Evolutionary conservation across 2,888 invertebrate species (phyloP).

Genomic region (Cheilosia variabilis): DNA sequence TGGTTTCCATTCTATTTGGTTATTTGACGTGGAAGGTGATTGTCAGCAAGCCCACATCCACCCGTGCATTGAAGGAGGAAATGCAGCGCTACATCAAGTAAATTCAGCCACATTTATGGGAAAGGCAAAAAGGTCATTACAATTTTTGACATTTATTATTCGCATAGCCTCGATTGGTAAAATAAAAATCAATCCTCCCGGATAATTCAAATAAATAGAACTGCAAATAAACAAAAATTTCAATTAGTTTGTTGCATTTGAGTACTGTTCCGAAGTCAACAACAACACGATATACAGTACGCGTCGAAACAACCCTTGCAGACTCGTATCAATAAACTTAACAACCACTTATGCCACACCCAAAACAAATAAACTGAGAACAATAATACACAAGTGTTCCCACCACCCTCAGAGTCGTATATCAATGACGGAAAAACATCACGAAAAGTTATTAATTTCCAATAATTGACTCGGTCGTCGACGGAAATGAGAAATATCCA

Average conservation of each 20-base stretch:
- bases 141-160: no score
- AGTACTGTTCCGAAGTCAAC: neutral
- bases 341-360: constrained; percentile 70
- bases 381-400: constrained; percentile 18
- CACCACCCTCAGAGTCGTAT: constrained; percentile 11
- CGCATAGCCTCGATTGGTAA: no score
- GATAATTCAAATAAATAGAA: no score
- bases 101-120: no score
- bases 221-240: no score
- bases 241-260: neutral
- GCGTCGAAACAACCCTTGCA: neutral
- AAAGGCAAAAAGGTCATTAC: no score
- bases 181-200: neutral
- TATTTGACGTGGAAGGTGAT: no score
- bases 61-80: no score
- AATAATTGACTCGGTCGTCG: constrained; percentile 61
- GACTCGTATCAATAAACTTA: neutral
- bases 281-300: neutral
- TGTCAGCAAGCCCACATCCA: no score
- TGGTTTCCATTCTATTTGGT: no score
- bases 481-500: constrained; percentile 65
- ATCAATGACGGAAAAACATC: constrained; percentile 54
- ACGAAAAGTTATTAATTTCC: constrained; percentile 74
- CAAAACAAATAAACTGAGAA: constrained; percentile 62
- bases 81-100: no score